A percentile compares a stretch with the other conserved stretches of the same genome.
These are phyloP conservation scores for Notamacropus eugenii DNA, from an alignment of 2,797 vertebrate species.

Conservation along the genomic window DNA sequence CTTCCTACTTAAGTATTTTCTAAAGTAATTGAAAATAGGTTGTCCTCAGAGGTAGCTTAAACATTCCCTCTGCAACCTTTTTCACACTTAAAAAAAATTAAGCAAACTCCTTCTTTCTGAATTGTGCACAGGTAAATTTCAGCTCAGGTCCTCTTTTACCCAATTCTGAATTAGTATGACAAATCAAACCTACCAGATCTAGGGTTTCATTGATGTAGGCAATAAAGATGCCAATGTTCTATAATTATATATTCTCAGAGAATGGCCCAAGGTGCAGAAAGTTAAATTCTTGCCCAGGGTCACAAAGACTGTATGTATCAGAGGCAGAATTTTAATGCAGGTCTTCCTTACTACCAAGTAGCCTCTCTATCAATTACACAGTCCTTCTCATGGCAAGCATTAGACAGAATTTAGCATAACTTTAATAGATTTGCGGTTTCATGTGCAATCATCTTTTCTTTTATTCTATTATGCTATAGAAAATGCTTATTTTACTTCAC, in stretches of 20 bases:
- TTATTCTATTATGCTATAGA: background rate
- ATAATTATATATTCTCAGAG: background rate
- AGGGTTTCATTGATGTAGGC: background rate
- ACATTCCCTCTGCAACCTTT: background rate
- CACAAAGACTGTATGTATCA: background rate
- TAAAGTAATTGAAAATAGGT: background rate
- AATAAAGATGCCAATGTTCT: background rate
- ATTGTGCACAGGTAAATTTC: background rate
- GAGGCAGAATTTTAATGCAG: background rate
- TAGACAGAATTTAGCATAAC: background rate
- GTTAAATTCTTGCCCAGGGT: background rate
- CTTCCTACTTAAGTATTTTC: slow-evolving; percentile 31
- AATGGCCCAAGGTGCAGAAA: background rate
- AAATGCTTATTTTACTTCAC: background rate
- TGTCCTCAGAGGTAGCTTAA: background rate
- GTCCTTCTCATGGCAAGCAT: background rate
- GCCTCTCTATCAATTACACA: background rate
- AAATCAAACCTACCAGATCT: background rate
- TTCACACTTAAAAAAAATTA: background rate
- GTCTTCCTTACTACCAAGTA: background rate
- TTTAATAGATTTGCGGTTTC: background rate
- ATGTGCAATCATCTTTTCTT: background rate
- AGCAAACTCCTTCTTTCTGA: background rate
- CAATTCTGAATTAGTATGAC: background rate
- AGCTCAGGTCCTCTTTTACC: background rate